These are phyloP conservation scores for Meleagris gallopavo DNA, from an alignment of 2,113 vertebrate species.

Conservation along the genomic window DNA sequence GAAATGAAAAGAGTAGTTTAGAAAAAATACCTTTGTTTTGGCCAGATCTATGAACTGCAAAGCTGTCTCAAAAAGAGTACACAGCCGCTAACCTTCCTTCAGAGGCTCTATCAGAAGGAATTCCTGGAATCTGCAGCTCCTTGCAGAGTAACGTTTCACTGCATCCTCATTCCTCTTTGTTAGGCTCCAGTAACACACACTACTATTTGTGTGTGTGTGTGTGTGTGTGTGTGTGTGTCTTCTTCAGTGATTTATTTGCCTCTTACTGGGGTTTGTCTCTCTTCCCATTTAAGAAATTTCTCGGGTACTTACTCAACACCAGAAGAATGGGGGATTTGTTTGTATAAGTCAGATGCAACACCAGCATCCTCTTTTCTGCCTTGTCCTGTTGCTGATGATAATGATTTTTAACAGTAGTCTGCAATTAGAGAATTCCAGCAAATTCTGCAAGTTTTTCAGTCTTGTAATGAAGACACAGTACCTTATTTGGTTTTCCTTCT, in stretches of 20 bases:
- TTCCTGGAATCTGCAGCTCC: slow-evolving; percentile 61
- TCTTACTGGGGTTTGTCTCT: not conserved
- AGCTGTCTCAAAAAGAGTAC: slow-evolving; percentile 49
- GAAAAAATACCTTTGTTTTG: slow-evolving; percentile 71
- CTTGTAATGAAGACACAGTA: not conserved
- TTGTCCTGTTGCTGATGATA: not conserved
- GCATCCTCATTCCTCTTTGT: not conserved
- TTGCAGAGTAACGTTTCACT: slow-evolving; percentile 37
- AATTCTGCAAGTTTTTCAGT: not conserved
- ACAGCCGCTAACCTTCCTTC: slow-evolving; percentile 51
- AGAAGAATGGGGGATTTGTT: not conserved
- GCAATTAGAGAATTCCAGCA: not conserved
- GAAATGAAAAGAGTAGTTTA: slow-evolving; percentile 66
- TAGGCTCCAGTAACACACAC: not conserved
- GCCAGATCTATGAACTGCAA: slow-evolving; percentile 66
- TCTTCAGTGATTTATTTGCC: slow-evolving; percentile 16
- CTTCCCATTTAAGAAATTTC: not conserved
- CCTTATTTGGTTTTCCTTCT: not conserved
- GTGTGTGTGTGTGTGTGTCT: not conserved
- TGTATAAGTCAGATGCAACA: not conserved
- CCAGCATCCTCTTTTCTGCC: not conserved
- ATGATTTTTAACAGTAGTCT: not conserved
- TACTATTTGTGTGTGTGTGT: not conserved
- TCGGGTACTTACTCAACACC: not conserved
- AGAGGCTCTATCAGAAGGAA: slow-evolving; percentile 65